Evolutionary conservation across 1,140 invertebrate genomes (phyloP), one percentile per base, ranked within the genome.

Genomic region (Mercenaria mercenaria): DNA sequence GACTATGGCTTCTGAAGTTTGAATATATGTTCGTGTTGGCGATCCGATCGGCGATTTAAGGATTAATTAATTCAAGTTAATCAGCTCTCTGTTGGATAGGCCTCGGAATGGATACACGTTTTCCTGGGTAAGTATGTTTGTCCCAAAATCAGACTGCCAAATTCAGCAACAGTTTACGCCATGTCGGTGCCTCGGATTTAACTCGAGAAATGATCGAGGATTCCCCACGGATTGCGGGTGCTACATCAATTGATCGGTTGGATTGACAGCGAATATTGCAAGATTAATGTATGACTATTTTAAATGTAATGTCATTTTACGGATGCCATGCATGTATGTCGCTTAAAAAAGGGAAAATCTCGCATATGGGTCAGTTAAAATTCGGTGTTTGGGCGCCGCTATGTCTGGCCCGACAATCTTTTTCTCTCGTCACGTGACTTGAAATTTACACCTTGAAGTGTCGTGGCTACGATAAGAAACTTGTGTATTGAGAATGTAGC

Each of bases 351-450:
- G 43, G 47, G 76, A 52, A 52, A 32, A 0, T 56, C 50, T 41
- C 80, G 80, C 80, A 82, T 82, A 47, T 82, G 80, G 80, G 80
- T 82, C 80, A 82, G 50, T n/a, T 26, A 26, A 34, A 82, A 1
- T 82, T 67, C 37, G 80, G 26, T 82, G 61, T 82, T 82, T 82
- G 52, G 80, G 80, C 80, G 80, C 80, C 80, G 52, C 37, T 64
- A 64, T 82, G 80, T 82, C 80, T 82, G 56, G 80, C 18, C 80
- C 80, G 80, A 82, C 80, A 82, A 64, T 64, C 61, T 82, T 82
- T 67, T 82, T 82, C 61, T 67, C 32, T 41, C 1, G 80, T 82
- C 80, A 82, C 80, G 80, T 82, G 80, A 82, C 41, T 59, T 81
- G 61, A 64, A 41, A 82, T 64, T 64, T 82, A 82, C 80, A 82